These are phyloP conservation scores for Mus pahari DNA, from an alignment of 2,113 vertebrate genomes.

Conservation along the genomic window DNA sequence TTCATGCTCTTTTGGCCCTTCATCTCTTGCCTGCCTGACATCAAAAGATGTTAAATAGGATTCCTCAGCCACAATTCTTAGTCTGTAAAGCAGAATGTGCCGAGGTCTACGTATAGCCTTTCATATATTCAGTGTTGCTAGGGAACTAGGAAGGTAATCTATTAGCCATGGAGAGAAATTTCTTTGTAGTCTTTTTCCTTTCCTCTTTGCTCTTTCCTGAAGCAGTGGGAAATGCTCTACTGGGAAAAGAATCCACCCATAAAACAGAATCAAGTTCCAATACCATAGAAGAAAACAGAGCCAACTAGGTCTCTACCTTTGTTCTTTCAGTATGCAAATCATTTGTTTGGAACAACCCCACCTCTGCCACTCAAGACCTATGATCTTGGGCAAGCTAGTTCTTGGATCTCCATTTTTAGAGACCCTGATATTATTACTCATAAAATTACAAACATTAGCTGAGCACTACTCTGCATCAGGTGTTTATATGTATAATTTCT, in stretches of 20 bases:
- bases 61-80: background rate
- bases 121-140: background rate
- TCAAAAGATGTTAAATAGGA: constrained; percentile 24
- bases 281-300: background rate
- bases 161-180: background rate
- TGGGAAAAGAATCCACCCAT: background rate
- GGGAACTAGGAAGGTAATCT: background rate
- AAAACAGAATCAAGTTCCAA: background rate
- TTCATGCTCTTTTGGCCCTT: background rate
- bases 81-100: background rate
- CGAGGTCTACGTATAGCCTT: background rate
- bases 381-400: background rate
- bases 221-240: fast-evolving
- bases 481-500: background rate
- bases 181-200: background rate
- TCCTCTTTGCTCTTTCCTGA: background rate
- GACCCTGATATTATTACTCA: background rate
- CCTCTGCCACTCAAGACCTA: background rate
- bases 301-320: background rate
- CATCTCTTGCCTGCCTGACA: background rate
- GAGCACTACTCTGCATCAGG: background rate
- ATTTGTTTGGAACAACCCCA: background rate
- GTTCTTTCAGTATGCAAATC: background rate
- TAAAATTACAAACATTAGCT: background rate
- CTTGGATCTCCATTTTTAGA: background rate